Evolutionary conservation across 2,797 vertebrate genomes (phyloP).

Genomic region (Crocodylus rhombifer): DNA sequence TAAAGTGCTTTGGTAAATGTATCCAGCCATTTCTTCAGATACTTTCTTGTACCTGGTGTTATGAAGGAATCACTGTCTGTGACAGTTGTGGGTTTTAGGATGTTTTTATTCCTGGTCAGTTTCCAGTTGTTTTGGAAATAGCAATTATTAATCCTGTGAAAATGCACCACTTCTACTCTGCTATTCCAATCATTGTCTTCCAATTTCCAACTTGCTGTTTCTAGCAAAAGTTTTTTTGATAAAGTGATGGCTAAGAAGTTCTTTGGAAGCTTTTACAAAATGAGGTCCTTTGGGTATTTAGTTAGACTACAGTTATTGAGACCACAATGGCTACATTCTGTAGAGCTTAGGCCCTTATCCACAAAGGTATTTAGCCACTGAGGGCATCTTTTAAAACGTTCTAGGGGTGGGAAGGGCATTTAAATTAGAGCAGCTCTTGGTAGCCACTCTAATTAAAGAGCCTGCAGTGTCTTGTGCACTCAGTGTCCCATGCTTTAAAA

Average conservation of each 20-base stretch:
- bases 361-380: conserved; percentile 47
- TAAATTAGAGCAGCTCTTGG: no score
- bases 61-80: conserved; percentile 61
- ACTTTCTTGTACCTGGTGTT: conserved; percentile 7
- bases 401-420: no score
- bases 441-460: no score
- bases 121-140: conserved; percentile 50
- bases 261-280: conserved; percentile 53
- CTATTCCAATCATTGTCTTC: conserved; percentile 61
- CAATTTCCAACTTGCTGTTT: conserved; percentile 65
- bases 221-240: conserved; percentile 70
- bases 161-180: neutral
- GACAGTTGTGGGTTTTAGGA: conserved; percentile 49
- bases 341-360: neutral
- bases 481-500: no score
- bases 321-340: conserved; percentile 49
- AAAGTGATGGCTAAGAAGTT: conserved; percentile 59
- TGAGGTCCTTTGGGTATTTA: conserved; percentile 62
- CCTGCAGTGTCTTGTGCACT: no score
- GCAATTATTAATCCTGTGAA: conserved; percentile 61
- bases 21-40: conserved; percentile 36
- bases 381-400: neutral
- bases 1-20: conserved; percentile 49
- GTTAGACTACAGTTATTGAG: conserved; percentile 44
- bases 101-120: conserved; percentile 60